A percentile compares a stretch with the other conserved stretches of the same genome.
Evolutionary conservation across 2,888 invertebrate species (phyloP).

Genomic region (Lasiommata megera): DNA sequence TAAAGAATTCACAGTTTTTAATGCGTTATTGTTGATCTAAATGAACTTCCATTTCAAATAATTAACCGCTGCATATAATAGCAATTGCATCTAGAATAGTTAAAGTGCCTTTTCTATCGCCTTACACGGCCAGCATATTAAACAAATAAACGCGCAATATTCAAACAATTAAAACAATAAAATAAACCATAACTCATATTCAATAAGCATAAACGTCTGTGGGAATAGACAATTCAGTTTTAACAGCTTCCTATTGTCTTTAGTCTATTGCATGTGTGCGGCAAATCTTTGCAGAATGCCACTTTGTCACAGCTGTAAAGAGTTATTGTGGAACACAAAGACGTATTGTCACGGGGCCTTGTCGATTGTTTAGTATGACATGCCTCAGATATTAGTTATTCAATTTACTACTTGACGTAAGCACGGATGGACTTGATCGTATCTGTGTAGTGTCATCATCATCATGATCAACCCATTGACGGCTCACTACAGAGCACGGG

Average conservation of each 20-base stretch:
- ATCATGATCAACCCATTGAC: no score
- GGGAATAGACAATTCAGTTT: constrained; percentile 55
- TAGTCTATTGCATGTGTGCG: constrained; percentile 46
- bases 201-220: constrained; percentile 48
- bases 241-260: constrained; percentile 41
- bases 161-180: constrained; percentile 41
- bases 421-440: constrained; percentile 20
- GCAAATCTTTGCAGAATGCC: constrained; percentile 70
- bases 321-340: constrained; percentile 65
- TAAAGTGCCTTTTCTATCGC: background rate
- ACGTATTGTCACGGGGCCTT: constrained; percentile 60
- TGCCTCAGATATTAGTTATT: constrained; percentile 31
- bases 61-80: background rate
- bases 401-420: constrained; percentile 31
- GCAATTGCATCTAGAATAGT: no score
- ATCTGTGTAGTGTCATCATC: background rate
- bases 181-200: constrained; percentile 47
- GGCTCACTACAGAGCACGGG: no score
- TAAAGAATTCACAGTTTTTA: background rate
- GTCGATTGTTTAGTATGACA: constrained; percentile 57
- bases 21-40: background rate
- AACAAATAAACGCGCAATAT: constrained; percentile 13
- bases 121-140: background rate
- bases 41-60: background rate
- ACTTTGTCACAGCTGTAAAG: constrained; percentile 68